Percentiles rank a stretch among this genome's conserved stretches.
Evolutionary conservation across 2,113 vertebrate genomes (phyloP).

Genomic region (Clarias magur): DNA sequence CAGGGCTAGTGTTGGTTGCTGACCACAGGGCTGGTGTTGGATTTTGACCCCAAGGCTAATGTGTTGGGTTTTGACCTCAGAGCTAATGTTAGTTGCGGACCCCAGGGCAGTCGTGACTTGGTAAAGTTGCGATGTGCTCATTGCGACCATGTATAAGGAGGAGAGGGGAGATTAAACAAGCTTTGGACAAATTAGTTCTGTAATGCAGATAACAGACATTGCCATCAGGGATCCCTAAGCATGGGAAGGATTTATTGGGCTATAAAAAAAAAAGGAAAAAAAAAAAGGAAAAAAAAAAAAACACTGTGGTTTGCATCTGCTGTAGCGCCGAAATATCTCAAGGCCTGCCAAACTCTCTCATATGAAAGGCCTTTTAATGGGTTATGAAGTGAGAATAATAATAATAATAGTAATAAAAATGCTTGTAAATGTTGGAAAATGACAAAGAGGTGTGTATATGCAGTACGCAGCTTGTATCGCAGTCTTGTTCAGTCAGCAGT

Average conservation of each 20-base stretch:
- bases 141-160: background rate
- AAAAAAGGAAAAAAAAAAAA: background rate
- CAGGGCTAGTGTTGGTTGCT: too few species aligned
- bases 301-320: background rate
- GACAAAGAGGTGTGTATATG: too few species aligned
- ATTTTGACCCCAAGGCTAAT: too few species aligned
- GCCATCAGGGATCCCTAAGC: background rate
- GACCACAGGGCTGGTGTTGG: background rate
- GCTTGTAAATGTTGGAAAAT: background rate
- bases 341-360: background rate
- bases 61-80: too few species aligned
- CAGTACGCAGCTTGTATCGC: too few species aligned
- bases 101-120: background rate
- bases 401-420: background rate
- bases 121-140: background rate
- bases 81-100: background rate
- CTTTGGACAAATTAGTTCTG: background rate
- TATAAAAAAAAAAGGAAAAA: too few species aligned
- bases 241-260: background rate
- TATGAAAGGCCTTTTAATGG: background rate
- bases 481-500: background rate
- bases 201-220: background rate
- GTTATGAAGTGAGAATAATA: background rate
- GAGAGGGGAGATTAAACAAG: background rate
- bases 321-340: background rate